phyloP scores from a whole-genome alignment of 1,140 invertebrate genomes.

The Idris sp. region DNA sequence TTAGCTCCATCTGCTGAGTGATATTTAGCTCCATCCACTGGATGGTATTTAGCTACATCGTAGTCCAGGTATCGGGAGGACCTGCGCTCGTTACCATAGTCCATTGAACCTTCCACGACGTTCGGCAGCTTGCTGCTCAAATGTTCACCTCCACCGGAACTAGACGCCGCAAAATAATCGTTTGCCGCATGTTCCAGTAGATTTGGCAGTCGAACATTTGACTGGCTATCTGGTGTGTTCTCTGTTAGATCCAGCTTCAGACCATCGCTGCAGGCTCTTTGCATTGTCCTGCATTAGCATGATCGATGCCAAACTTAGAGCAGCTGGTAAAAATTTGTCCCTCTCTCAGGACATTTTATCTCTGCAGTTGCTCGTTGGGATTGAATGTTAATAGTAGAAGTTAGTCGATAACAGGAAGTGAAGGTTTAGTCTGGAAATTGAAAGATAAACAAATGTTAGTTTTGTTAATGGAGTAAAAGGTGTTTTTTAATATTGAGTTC shows the following conservation, averaged over 20 bases:
- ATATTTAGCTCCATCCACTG: slow-evolving; percentile 14
- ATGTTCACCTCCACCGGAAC: slow-evolving; percentile 73
- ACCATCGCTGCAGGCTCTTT: slow-evolving; percentile 74
- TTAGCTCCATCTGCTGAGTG: no score
- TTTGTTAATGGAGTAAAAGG: slow-evolving; percentile 45
- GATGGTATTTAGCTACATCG: slow-evolving; percentile 50
- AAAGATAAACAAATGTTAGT: slow-evolving; percentile 61
- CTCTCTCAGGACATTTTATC: slow-evolving; percentile 20
- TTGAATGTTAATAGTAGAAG: no score
- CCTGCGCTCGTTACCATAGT: slow-evolving; percentile 80
- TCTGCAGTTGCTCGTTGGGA: no score
- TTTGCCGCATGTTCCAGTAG: slow-evolving; percentile 76
- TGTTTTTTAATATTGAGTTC: no score
- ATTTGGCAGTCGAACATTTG: slow-evolving; percentile 71
- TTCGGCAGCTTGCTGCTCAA: slow-evolving; percentile 78
- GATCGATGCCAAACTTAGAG: slow-evolving; percentile 59
- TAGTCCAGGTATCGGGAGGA: slow-evolving; percentile 76
- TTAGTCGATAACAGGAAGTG: no score
- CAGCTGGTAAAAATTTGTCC: slow-evolving; percentile 1
- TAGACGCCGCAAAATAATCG: slow-evolving; percentile 61
- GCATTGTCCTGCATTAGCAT: slow-evolving; percentile 76
- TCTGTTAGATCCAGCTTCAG: slow-evolving; percentile 77
- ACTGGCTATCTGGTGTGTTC: slow-evolving; percentile 76
- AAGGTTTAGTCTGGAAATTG: slow-evolving; percentile 68
- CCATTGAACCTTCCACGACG: slow-evolving; percentile 80